Base-by-base conservation (phyloP, 2,113 vertebrate genomes). In the Ia io region DNA sequence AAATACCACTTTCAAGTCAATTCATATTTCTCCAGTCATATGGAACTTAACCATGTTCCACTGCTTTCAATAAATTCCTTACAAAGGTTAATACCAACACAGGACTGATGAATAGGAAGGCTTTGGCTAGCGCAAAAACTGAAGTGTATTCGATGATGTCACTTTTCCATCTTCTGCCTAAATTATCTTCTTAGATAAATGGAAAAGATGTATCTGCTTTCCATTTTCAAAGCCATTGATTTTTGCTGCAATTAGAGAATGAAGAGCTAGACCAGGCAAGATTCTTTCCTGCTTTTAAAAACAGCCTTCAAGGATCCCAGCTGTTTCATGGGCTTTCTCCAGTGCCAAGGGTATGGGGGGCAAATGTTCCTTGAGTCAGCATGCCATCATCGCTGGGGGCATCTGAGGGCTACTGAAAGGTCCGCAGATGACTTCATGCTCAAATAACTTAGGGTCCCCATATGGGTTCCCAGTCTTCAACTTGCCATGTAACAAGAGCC, bases 171-270 rank as follows among this genome's bases (percentile, higher is more conserved):
- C 84, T 84, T 80, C 79, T 82, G 32, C 76, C 63, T 59, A 76
- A 65, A 73, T 87, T 87, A 87, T 61, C 61, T 93, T 94, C 53
- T 83, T 76, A 44, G 25, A 63, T 83, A 88, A 94, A 79, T 61
- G 49, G 42, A 25, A 49, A 69, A 61, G 67, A 70, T 83, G 44
- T 1, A 0, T 94, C 92, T 92, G 97, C 91, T 96, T 89, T 84
- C 65, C 91, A 63, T 97, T 96, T 96, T 97, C 83, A 97, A 96
- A 98, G 73, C 59, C 80, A 93, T 95, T 96, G 97, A 95, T 97
- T 97, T 97, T 93, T 95, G n/a, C 37, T 83, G 84, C 84, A 96
- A 69, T 94, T 96, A 97, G 97, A 97, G 94, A 96, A 95, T 70
- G 93, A 96, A 96, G 82, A 97, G 47, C 77, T 91, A 40, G 76